Base-by-base conservation (phyloP, 2,888 invertebrate genomes). In the Thumatha senex region DNA sequence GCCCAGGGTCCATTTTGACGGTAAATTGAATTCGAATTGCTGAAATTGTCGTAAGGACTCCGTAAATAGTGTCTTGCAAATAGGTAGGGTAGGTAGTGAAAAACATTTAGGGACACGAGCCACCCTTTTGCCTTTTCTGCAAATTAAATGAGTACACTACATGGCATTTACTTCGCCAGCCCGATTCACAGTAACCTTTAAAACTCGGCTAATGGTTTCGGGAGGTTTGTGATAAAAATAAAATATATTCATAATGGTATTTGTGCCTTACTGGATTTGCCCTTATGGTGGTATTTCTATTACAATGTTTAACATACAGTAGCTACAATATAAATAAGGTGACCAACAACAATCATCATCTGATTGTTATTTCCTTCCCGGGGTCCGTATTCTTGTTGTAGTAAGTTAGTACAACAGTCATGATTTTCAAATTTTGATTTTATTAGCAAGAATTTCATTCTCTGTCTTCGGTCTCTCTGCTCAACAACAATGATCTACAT, bases 11-110 rank as follows among this genome's bases (percentile, higher is more conserved):
- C 83, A 81, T 82, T 86, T 84, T 80, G 80, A 80, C 80, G 80
- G 82, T 79, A 84, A 89, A 90, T 89, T 88, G 87, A 90, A 90
- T 88, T 78, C 77, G 76, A 85, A 88, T 82, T 72, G 84, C 76
- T 63, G 67, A 65, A 76, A 80, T 78, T 80, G 61, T 41, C 67
- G 65, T 64, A 59, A 70, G 67, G 63, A 59, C 74, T 76, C 73
- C 67, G 82, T 82, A 86, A 87, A 86, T 82, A 82, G 83, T 73
- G 74, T 80, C 78, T 86, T 84, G 84, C 83, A 86, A 86, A 86
- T 86, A 86, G 81, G 78, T 73, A 78, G 80, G 82, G 82, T 78
- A 76, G 82, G 82, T 78, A 76, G 60, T 70, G 50, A 51, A 71
- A 71, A 74, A 67, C 76, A 71, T 75, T 75, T 82, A 82, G 77